Base-by-base conservation (phyloP, 2,888 invertebrate genomes). In the Temnothorax rugatulus region DNA sequence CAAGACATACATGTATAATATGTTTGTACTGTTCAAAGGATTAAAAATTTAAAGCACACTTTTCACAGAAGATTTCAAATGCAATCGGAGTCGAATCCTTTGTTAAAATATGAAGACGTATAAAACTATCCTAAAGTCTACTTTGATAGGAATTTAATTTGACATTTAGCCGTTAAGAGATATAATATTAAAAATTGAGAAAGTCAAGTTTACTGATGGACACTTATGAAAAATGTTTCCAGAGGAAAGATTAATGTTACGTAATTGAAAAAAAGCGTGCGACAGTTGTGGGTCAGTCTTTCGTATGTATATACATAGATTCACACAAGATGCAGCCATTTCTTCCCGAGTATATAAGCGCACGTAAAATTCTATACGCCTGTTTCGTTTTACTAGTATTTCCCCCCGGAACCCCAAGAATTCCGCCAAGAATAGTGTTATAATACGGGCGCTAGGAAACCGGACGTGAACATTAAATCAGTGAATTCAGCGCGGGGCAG, bases 381-480 rank as follows among this genome's bases (percentile, higher is more conserved):
- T 4, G 18, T 44, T 77, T 54, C 41, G 54, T 57, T 69, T 44
- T 15, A 61, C 15, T 29, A 44, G 29, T 47, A 75, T 59, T 41
- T 63, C 57, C 41, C 21, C 25, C 8, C 41, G 41, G 61, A 63
- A 50, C 54, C 50, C 21, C 63, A 63, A 38, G 15, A 21, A 66
- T 52, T 9, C 29, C 66, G 57, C 18, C 34, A 13, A 29, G 29
- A 29, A 29, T 29, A 29, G 41, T 63, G 25, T 13, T 52, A 25
- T 64, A 79, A 85, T n/a, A n/a, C n/a, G 68, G 50, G 21, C 75
- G 75, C 57, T 82, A 76, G 44, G 41, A 38, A 29, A 41, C 50
- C 50, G 61, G 79, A 69, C 29, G 50, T 61, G 69, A 83, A 61
- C 61, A 69, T 79, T 68, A 69, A 68, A 79, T 79, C 79, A 34